Base-by-base conservation (phyloP, 1,140 invertebrate species). In the Drosophila triauraria region DNA sequence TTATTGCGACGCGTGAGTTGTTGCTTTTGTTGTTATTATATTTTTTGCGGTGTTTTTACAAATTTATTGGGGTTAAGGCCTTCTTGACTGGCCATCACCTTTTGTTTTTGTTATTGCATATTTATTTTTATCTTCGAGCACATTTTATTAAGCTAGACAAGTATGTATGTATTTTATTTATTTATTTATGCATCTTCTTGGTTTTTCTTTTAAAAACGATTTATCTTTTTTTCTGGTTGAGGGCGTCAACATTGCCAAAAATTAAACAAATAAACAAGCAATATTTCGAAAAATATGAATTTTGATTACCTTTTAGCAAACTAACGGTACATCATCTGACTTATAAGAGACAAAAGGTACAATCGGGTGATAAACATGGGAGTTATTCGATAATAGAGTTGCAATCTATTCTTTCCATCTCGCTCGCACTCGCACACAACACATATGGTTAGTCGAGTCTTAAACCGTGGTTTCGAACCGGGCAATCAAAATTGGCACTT, bases 51-150 rank as follows among this genome's bases (percentile, higher is more conserved):
- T 53, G 59, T 84, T 71, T 80, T 83, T 84, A 83, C 80, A 70
- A 79, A 80, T 83, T 84, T 83, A 83, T 84, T 83, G 76, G 71
- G 80, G 80, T 83, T 83, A 83, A 83, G 80, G 80, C 80, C 76
- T 83, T 80, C 42, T 63, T 78, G 62, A 69, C 79, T 82, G 76
- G 74, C 70, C 69, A 79, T 59, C 58, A 57, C 51, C 44, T 47
- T 48, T 54, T 63, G 42, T 50, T 62, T 67, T 67, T 64, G 27
- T 50, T 60, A 27, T 32, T 65, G 74, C 69, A 79, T 63, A 59
- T 79, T 74, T 79, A 76, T 78, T 75, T 67, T 47, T 57, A 76
- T 69, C 60, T 56, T 48, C 23, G 58, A 65, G 54, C 56, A 62
- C 47, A 79, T 48, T 69, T 62, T 63, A 78, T 63, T 38, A 46